These are phyloP conservation scores for Alcedo quadribrachys DNA, from an alignment of 2,797 vertebrate genomes.

Conservation along the genomic window DNA sequence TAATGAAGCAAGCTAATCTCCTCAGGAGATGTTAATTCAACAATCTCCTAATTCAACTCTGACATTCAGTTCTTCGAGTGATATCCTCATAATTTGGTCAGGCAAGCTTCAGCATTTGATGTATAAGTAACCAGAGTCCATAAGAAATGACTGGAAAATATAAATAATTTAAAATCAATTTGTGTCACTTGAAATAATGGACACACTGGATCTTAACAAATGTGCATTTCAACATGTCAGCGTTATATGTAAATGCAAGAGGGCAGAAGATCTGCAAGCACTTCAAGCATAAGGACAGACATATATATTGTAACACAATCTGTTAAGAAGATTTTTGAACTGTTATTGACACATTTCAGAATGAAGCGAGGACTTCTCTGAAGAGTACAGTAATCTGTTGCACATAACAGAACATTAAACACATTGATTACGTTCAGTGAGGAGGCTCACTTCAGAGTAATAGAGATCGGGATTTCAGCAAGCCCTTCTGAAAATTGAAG, in stretches of 20 bases:
- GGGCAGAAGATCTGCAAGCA: not conserved
- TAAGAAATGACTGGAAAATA: not conserved
- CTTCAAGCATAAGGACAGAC: constrained; percentile 1
- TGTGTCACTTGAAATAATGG: not conserved
- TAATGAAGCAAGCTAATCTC: constrained; percentile 22
- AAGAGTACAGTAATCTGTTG: constrained; percentile 29
- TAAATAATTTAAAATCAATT: not conserved
- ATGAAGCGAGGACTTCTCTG: not conserved
- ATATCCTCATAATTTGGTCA: not conserved
- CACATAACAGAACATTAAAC: constrained; percentile 51
- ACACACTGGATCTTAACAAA: not conserved
- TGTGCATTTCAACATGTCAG: not conserved
- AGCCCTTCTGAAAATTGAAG: constrained; percentile 27
- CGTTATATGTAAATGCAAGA: not conserved
- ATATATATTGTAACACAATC: not conserved
- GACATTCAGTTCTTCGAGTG: not conserved
- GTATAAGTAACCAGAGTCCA: not conserved
- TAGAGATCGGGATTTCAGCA: constrained; percentile 26
- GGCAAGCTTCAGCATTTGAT: not conserved
- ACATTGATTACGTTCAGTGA: constrained; percentile 19
- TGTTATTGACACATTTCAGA: constrained; percentile 16
- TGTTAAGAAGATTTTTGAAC: not conserved
- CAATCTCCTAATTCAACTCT: not conserved
- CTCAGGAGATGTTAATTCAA: not conserved
- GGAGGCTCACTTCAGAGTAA: constrained; percentile 43